Base-by-base conservation (phyloP, 2,888 invertebrate genomes). In the Calephelis perditalis region DNA sequence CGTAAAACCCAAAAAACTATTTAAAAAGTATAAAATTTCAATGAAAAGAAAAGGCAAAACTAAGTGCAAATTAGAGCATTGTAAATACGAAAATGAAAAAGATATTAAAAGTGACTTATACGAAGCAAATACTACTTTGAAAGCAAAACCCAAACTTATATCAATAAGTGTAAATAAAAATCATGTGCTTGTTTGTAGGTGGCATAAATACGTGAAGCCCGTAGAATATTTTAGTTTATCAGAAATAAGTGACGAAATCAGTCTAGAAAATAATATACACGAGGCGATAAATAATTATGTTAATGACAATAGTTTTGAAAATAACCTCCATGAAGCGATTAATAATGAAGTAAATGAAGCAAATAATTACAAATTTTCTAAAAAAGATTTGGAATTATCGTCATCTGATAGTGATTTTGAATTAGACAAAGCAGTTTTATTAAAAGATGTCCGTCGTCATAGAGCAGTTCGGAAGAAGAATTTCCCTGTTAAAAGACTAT, bases 401-500 rank as follows among this genome's bases (percentile, higher is more conserved):
- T 78, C 86, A 0, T 84, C 86, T 0, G 87, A 85, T 7, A 84
- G 81, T 47, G 88, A 90, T 63, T 77, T 74, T 2, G 86, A 84
- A 37, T 70, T 71, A n/a, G 67, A 72, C 43, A 71, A 78, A 36
- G 58, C 74, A 1, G 75, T 74, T 1, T 60, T 86, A 10, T 52
- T 91, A 1, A 78, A 82, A 36, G 89, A 90, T 62, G 72, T 82
- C 0, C 73, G 90, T 3, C 70, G 81, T 2, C 73, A 85, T 47
- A 78, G 89, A 59, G 84, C 75, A 0, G 74, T 71, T 6, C 77
- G 84, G 63, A 81, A 76, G 66, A 89, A 87, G 67, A 84, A 82
- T 60, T 68, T 79, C 57, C 82, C 84, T 0, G 62, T 59, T n/a
- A 77, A 74, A 64, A 59, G 67, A 12, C 62, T 63, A 6, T 63